A percentile compares a stretch with the other conserved stretches of the same genome.
These are phyloP conservation scores for Hyppa rectilinea DNA, from an alignment of 2,888 invertebrate genomes.

Conservation along the genomic window DNA sequence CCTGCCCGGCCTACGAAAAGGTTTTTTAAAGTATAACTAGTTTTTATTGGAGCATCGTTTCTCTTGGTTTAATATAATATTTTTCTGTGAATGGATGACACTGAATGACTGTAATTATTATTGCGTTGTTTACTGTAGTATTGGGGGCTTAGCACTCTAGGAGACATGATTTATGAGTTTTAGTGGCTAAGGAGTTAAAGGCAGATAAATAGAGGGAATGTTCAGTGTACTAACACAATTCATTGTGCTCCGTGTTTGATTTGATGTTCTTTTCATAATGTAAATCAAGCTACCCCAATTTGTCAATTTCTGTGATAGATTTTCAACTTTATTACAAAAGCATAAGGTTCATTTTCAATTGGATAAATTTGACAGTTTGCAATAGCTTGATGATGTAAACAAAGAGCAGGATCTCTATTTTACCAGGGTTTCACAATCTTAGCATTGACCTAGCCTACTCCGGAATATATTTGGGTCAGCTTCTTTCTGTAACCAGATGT, in stretches of 20 bases:
- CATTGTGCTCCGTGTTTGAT: neutral
- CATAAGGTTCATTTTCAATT: no score
- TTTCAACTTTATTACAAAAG: no score
- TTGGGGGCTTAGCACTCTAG: neutral
- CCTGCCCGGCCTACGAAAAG: slow-evolving; percentile 83
- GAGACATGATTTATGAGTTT: neutral
- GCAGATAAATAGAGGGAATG: neutral
- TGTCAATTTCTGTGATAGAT: no score
- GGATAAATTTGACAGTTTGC: no score
- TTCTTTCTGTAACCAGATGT: neutral
- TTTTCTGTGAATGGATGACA: slow-evolving; percentile 42
- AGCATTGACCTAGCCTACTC: neutral
- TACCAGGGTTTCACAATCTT: neutral
- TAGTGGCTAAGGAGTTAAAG: neutral
- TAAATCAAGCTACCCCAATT: no score
- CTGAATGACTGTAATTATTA: slow-evolving; percentile 31
- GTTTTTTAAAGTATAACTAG: slow-evolving; percentile 77
- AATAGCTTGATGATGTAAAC: no score
- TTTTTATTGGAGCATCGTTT: slow-evolving; percentile 53
- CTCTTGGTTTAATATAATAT: slow-evolving; percentile 52
- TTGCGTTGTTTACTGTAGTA: slow-evolving; percentile 23
- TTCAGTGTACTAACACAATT: neutral
- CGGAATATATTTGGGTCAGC: neutral
- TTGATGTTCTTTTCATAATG: neutral
- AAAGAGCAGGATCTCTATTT: neutral